phyloP scores from a whole-genome alignment of 2,113 vertebrate genomes.

The Cryptotis parvus region DNA sequence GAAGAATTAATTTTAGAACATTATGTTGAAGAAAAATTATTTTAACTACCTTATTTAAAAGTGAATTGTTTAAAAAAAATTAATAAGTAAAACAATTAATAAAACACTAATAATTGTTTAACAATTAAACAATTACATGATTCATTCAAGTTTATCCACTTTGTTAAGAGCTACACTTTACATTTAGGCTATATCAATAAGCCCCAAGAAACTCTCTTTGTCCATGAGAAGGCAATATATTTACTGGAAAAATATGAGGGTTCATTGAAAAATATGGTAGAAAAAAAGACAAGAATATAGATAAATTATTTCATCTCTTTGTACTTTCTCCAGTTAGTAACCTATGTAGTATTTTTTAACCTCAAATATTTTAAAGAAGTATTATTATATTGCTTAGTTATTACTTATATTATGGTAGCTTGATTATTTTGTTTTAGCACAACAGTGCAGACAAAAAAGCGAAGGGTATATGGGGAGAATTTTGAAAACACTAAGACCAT shows the following conservation, averaged over 20 bases:
- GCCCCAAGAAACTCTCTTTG: not conserved
- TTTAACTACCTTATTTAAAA: slow-evolving; percentile 5
- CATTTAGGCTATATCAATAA: not conserved
- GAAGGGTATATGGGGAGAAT: not conserved
- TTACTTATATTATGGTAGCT: not conserved
- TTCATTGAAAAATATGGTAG: not conserved
- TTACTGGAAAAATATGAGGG: not conserved
- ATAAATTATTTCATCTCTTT: not conserved
- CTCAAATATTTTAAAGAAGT: too few species aligned
- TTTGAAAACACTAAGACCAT: not conserved
- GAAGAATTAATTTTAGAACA: slow-evolving; percentile 10
- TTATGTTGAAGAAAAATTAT: slow-evolving; percentile 29
- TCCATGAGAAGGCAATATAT: not conserved
- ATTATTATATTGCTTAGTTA: too few species aligned
- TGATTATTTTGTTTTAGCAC: not conserved
- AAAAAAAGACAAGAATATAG: slow-evolving; percentile 28
- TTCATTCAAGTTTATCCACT: not conserved
- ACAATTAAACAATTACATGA: not conserved
- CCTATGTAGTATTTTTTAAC: not conserved
- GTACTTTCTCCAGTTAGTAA: slow-evolving; percentile 27
- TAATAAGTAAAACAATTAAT: too few species aligned
- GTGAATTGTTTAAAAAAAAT: not conserved
- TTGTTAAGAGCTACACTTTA: not conserved
- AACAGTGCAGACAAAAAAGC: not conserved
- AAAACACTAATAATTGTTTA: too few species aligned